Conservation (phyloP, 2,113 vertebrate species). For the Clinocottus analis region DNA sequence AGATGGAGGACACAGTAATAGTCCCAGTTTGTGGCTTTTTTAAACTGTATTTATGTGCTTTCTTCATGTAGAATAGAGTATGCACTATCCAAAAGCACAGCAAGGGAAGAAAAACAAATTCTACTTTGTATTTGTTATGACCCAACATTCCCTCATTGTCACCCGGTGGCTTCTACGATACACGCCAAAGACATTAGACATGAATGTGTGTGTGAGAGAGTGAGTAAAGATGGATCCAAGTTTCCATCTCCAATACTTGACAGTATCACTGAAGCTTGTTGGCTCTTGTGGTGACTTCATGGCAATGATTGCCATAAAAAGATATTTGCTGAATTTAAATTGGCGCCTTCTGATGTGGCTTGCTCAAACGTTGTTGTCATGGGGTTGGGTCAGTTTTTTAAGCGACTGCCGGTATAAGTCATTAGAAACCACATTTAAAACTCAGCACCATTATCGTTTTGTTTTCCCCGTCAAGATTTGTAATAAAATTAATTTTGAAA, state of each 20-base stretch:
- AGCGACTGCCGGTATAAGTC: slow-evolving; percentile 55
- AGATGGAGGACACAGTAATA: slow-evolving; percentile 8
- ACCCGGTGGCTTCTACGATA: slow-evolving; percentile 10
- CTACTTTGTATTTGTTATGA: slow-evolving; percentile 22
- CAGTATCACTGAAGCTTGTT: slow-evolving; percentile 42
- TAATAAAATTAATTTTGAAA: slow-evolving; percentile 76
- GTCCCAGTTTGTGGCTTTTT: slow-evolving; percentile 24
- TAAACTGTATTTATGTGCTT: background rate
- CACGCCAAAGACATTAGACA: slow-evolving; percentile 40
- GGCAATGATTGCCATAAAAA: slow-evolving; percentile 52
- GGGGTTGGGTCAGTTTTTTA: slow-evolving; percentile 42
- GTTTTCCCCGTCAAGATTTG: slow-evolving; percentile 74
- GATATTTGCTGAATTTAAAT: slow-evolving; percentile 60
- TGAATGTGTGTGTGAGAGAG: slow-evolving; percentile 19
- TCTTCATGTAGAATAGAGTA: background rate
- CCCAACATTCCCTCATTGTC: slow-evolving; percentile 35
- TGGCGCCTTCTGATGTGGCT: slow-evolving; percentile 37
- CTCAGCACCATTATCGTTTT: slow-evolving; percentile 60
- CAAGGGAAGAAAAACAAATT: background rate
- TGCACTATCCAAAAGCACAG: background rate
- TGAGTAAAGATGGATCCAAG: slow-evolving; percentile 31
- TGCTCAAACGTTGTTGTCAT: slow-evolving; percentile 26
- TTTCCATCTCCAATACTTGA: slow-evolving; percentile 49
- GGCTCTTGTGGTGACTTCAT: slow-evolving; percentile 44
- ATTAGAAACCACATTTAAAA: slow-evolving; percentile 65